Percentiles rank a stretch among this genome's conserved stretches.
Evolutionary conservation across 2,113 vertebrate genomes (phyloP).

Genomic region (Maccullochella peelii): DNA sequence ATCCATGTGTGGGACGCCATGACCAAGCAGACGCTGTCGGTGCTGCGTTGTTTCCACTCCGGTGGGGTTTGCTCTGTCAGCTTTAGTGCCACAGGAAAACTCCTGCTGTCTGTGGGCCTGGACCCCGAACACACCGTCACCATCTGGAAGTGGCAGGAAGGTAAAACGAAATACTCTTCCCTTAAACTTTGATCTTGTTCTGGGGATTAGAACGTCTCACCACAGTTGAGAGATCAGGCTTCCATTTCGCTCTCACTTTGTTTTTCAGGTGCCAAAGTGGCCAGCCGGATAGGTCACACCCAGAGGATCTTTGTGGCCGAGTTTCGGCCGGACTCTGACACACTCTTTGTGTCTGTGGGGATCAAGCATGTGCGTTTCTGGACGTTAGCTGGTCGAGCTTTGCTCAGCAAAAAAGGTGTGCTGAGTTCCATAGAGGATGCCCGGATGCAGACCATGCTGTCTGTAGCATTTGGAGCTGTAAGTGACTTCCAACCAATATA

Average conservation of each 20-base stretch:
- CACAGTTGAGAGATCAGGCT: neutral
- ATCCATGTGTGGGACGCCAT: conserved; percentile 98
- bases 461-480: conserved; percentile 98
- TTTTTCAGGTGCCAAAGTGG: conserved; percentile 92
- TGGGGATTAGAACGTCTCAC: neutral
- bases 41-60: conserved; percentile 94
- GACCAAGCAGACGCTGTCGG: conserved; percentile 94
- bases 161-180: conserved; percentile 18
- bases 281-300: conserved; percentile 91
- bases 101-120: conserved; percentile 94
- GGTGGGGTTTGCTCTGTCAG: conserved; percentile 96
- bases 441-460: conserved; percentile 98
- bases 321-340: conserved; percentile 97
- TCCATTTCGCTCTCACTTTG: conserved; percentile 19
- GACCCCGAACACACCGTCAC: conserved; percentile 94
- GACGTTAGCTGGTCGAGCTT: conserved; percentile 93
- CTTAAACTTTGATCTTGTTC: neutral
- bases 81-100: conserved; percentile 97
- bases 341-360: conserved; percentile 97
- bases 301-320: conserved; percentile 98
- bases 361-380: conserved; percentile 98
- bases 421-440: conserved; percentile 93
- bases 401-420: conserved; percentile 96
- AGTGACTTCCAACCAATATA: conserved; percentile 74
- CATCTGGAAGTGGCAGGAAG: conserved; percentile 99